Conservation (phyloP, 2,888 invertebrate species). For the Cynaeus angustus region DNA sequence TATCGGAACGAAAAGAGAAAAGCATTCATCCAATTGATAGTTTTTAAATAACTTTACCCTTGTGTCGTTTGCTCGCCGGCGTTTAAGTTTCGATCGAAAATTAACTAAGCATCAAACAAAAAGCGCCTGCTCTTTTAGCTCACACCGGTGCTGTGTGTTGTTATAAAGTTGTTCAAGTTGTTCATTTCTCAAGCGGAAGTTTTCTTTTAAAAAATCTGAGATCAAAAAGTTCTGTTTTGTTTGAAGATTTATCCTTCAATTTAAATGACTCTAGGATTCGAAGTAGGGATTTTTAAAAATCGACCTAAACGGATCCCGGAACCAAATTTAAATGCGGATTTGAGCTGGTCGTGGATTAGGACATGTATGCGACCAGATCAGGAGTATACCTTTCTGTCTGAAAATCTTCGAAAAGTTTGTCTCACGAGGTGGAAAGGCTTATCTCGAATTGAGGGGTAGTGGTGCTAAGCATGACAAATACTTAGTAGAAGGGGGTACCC, state of each 20-base stretch:
- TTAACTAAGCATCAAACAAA: slow-evolving; percentile 19
- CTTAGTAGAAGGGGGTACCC: slow-evolving; percentile 36
- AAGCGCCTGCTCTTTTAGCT: slow-evolving; percentile 11
- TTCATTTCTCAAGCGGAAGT: slow-evolving; percentile 28
- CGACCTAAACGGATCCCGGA: slow-evolving; percentile 20
- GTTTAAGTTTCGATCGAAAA: slow-evolving; percentile 16
- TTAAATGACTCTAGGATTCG: slow-evolving; percentile 25
- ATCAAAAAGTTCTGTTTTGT: slow-evolving; percentile 33
- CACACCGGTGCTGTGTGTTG: slow-evolving; percentile 15
- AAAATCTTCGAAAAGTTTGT: slow-evolving; percentile 24
- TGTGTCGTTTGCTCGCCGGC: not conserved
- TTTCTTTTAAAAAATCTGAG: slow-evolving; percentile 30
- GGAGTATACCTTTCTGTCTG: slow-evolving; percentile 11
- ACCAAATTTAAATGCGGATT: slow-evolving; percentile 27
- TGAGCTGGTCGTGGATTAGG: slow-evolving; percentile 15
- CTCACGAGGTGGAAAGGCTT: slow-evolving; percentile 8
- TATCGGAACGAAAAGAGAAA: slow-evolving; percentile 14
- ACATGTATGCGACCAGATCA: slow-evolving; percentile 24
- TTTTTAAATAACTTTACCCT: not conserved
- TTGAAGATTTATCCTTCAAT: slow-evolving; percentile 27
- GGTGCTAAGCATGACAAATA: slow-evolving; percentile 48
- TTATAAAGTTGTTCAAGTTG: slow-evolving; percentile 23
- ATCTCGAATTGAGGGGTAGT: slow-evolving; percentile 41
- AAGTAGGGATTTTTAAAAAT: slow-evolving; percentile 10
- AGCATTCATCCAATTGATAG: slow-evolving; percentile 1